These are phyloP conservation scores for Entomobrya proxima DNA, from an alignment of 2,888 invertebrate genomes.

Conservation along the genomic window DNA sequence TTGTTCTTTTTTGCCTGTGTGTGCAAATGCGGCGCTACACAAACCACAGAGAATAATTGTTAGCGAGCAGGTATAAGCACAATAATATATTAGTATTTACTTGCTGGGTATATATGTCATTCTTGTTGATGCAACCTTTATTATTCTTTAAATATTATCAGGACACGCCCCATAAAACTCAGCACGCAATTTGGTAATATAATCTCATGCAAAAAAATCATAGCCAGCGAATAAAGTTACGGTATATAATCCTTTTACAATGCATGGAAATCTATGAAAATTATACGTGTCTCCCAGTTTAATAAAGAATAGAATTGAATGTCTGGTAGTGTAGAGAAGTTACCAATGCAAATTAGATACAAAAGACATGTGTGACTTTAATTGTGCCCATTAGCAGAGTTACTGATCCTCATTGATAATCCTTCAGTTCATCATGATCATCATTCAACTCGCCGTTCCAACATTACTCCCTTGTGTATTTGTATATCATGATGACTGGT, in stretches of 20 bases:
- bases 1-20: neutral
- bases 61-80: neutral
- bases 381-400: constrained; percentile 49
- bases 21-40: neutral
- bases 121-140: constrained; percentile 46
- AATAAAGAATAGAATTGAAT: neutral
- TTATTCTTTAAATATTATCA: constrained; percentile 58
- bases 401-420: constrained; percentile 11
- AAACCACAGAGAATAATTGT: neutral
- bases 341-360: constrained; percentile 37
- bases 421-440: constrained; percentile 13
- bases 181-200: constrained; percentile 48
- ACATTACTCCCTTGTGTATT: neutral
- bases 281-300: constrained; percentile 22
- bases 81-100: too few relatives aligned
- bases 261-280: constrained; percentile 30
- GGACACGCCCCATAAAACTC: constrained; percentile 74
- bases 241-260: neutral
- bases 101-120: constrained; percentile 56
- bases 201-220: constrained; percentile 43
- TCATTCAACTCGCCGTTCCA: constrained; percentile 10
- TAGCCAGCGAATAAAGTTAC: neutral
- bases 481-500: neutral
- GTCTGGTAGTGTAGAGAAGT: neutral
- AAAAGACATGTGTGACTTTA: constrained; percentile 54